A percentile compares a stretch with the other conserved stretches of the same genome.
Evolutionary conservation across 1,140 invertebrate species (phyloP).

Genomic region (Papilio machaon): DNA sequence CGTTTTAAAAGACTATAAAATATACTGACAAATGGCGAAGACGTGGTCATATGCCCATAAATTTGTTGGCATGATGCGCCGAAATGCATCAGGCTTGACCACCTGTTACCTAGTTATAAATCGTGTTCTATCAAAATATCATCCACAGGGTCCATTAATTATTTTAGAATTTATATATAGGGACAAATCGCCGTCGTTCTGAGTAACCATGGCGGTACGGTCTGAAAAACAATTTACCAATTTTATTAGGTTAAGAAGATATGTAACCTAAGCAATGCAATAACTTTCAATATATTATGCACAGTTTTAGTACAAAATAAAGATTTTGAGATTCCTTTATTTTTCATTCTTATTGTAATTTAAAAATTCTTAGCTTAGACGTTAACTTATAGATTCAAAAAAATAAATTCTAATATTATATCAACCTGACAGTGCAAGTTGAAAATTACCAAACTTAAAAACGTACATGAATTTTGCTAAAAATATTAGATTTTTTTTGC

Average conservation of each 20-base stretch:
- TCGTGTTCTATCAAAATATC: conserved; percentile 75
- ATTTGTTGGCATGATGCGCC: conserved; percentile 54
- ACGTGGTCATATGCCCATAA: conserved; percentile 41
- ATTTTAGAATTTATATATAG: conserved; percentile 75
- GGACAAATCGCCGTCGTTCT: conserved; percentile 67
- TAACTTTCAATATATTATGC: background rate
- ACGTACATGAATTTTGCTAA: too few relatives aligned
- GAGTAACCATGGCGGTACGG: conserved; percentile 47
- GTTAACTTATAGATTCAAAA: too few relatives aligned
- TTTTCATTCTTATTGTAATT: too few relatives aligned
- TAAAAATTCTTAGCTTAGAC: too few relatives aligned
- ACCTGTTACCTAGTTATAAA: conserved; percentile 71
- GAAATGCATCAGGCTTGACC: conserved; percentile 59
- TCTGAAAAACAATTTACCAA: conserved; percentile 46
- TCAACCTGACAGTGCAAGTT: too few relatives aligned
- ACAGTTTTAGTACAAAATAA: too few relatives aligned
- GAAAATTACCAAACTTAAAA: too few relatives aligned
- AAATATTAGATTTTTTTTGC: conserved; percentile 44
- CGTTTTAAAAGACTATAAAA: conserved; percentile 50
- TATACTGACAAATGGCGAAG: conserved; percentile 46
- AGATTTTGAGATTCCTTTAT: too few relatives aligned
- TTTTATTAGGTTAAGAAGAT: background rate
- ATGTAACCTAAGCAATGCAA: background rate
- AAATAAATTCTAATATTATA: too few relatives aligned
- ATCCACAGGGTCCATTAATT: conserved; percentile 72